phyloP scores from a whole-genome alignment of 2,797 vertebrate species.

The Oryzias dopingdopingensis region DNA sequence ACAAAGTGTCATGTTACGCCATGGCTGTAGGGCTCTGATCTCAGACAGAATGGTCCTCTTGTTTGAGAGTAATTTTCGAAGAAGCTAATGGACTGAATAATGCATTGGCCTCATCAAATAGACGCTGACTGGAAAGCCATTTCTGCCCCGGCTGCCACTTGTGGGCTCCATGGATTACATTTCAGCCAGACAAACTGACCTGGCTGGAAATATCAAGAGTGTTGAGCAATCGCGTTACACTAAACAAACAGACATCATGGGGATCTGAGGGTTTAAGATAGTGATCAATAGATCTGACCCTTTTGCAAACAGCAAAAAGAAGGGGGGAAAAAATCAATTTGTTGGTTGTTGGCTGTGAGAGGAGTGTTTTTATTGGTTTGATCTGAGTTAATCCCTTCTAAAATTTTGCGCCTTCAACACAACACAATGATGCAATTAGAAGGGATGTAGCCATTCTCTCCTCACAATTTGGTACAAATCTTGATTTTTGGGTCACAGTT shows the following conservation, averaged over 20 bases:
- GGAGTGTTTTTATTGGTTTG: slow-evolving; percentile 23
- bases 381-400: slow-evolving; percentile 30
- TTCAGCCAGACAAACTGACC: slow-evolving; percentile 73
- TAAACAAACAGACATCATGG: slow-evolving; percentile 69
- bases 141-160: slow-evolving; percentile 72
- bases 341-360: slow-evolving; percentile 39
- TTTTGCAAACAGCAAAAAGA: slow-evolving; percentile 43
- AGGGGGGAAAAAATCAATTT: slow-evolving; percentile 33
- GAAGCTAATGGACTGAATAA: slow-evolving; percentile 81
- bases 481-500: too few relatives aligned
- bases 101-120: slow-evolving; percentile 78
- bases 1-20: slow-evolving; percentile 61
- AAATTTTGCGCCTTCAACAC: slow-evolving; percentile 21
- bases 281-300: slow-evolving; percentile 63
- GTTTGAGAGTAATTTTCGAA: slow-evolving; percentile 78
- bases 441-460: too few relatives aligned
- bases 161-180: slow-evolving; percentile 71
- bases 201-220: slow-evolving; percentile 68
- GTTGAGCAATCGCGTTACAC: slow-evolving; percentile 66
- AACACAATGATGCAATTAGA: slow-evolving; percentile 29
- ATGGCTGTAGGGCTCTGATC: slow-evolving; percentile 70
- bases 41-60: slow-evolving; percentile 77
- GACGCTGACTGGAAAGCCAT: slow-evolving; percentile 77
- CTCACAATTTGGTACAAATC: too few relatives aligned
- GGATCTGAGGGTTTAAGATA: slow-evolving; percentile 61